Percentiles rank a stretch among this genome's conserved stretches.
phyloP scores from a whole-genome alignment of 2,113 vertebrate species.

The Maccullochella peelii region DNA sequence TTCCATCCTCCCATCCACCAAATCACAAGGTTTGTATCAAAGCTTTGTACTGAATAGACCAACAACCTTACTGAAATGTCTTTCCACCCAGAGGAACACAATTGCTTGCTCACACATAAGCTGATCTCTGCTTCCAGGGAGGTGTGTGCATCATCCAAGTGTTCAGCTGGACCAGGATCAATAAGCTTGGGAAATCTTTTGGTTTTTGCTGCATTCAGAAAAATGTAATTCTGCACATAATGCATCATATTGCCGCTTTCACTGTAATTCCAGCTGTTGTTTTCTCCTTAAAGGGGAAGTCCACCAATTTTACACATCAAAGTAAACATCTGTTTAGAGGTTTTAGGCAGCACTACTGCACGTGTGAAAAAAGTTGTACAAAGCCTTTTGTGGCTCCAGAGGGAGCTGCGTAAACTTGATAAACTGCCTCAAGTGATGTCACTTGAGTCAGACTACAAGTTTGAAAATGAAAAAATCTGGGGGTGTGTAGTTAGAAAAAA shows the following conservation, averaged over 20 bases:
- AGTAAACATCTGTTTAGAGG: background rate
- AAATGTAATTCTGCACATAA: background rate
- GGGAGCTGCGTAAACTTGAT: too few species aligned
- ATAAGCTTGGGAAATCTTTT: background rate
- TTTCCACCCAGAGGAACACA: slow-evolving; percentile 25
- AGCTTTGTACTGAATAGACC: slow-evolving; percentile 33
- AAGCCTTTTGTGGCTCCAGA: too few species aligned
- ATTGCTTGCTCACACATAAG: slow-evolving; percentile 6
- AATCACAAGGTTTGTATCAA: slow-evolving; percentile 47
- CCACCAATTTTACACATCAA: background rate
- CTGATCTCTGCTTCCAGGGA: slow-evolving; percentile 4
- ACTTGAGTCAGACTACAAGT: background rate
- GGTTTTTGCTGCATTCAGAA: background rate
- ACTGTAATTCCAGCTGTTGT: background rate
- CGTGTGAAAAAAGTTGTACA: too few species aligned
- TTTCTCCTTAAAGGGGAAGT: background rate
- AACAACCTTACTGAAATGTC: slow-evolving; percentile 26
- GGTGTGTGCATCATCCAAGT: background rate
- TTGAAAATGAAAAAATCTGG: background rate
- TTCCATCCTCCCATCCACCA: slow-evolving; percentile 39
- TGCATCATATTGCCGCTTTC: background rate
- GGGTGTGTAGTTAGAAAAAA: background rate
- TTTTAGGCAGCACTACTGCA: background rate
- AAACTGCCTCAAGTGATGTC: background rate
- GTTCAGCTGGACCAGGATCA: slow-evolving; percentile 14